phyloP scores from a whole-genome alignment of 2,797 vertebrate species.

The Schizothorax lantsangensis region DNA sequence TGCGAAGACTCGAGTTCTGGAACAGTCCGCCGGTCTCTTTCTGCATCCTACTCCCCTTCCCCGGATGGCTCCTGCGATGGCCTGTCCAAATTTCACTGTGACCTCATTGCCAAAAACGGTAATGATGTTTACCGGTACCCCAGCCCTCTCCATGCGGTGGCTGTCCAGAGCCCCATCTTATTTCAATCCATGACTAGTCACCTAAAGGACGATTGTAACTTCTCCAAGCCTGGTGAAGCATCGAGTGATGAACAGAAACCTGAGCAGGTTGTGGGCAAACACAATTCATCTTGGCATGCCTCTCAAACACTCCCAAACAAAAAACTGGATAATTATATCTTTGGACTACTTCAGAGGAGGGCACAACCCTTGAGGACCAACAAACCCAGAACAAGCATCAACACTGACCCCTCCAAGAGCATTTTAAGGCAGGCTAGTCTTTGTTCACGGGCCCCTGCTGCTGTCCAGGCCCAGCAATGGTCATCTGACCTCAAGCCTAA shows the following conservation, averaged over 20 bases:
- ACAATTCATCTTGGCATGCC: conserved; percentile 71
- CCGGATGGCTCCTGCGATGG: conserved; percentile 80
- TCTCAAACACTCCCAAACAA: conserved; percentile 75
- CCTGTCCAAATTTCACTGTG: conserved; percentile 87
- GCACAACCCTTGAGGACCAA: conserved; percentile 86
- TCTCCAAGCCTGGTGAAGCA: conserved; percentile 65
- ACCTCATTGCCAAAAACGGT: conserved; percentile 87
- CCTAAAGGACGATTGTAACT: conserved; percentile 74
- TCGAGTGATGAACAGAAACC: conserved; percentile 71
- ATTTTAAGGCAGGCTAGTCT: conserved; percentile 87
- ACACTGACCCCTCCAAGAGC: conserved; percentile 85
- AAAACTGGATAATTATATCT: conserved; percentile 90
- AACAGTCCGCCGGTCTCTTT: conserved; percentile 76
- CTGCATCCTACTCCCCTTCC: conserved; percentile 80
- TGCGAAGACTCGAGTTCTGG: conserved; percentile 77
- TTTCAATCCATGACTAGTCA: conserved; percentile 78
- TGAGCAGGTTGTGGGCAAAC: conserved; percentile 63
- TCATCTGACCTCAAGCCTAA: conserved; percentile 74
- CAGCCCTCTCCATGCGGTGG: conserved; percentile 89
- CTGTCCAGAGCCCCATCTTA: conserved; percentile 88
- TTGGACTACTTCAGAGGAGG: conserved; percentile 87
- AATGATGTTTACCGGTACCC: conserved; percentile 88
- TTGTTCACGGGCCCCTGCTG: conserved; percentile 77
- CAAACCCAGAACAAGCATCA: conserved; percentile 91
- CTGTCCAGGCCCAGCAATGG: conserved; percentile 66